Evolutionary conservation across 2,113 vertebrate species (phyloP), one percentile per base, ranked within the genome.

Genomic region (Misgurnus mizolepis): DNA sequence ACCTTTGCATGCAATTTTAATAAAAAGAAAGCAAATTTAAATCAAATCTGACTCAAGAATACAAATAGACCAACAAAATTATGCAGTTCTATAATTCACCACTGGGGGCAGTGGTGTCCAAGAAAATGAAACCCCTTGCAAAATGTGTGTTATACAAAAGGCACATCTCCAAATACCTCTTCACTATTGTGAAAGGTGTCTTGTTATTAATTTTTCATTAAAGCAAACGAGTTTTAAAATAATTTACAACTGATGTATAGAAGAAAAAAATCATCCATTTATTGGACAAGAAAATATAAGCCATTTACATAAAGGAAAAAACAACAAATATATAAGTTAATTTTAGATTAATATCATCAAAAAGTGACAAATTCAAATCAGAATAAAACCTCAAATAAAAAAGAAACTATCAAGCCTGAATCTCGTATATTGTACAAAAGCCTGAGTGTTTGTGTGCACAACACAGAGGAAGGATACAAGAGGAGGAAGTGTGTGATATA

Each of bases 51-150:
- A 3, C 69, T 40, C 18, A 5, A 72, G 6, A 60, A n/a, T 8
- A 22, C 43, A 7, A n/a, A 58, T 45, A 69, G 39, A 7, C 34
- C 71, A 76, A 68, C 60, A 80, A 53, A 83, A 79, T 34, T 60
- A 61, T 88, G 86, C 50, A 90, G 73, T 91, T 86, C 80, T 39
- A 22, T 0, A 1, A 82, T 49, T 61, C 6, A 47, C 89, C 85
- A 67, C 3, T 60, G 40, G 85, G 83, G 78, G 85, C 83, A 79
- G 80, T 84, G 78, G 11, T 83, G 85, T 15, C 83, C 68, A 86
- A 67, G 69, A 86, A 86, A 82, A 81, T 43, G 27, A 22, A 69
- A 39, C 61, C 62, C 41, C 61, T 47, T 41, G 11, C n/a, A 68
- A 10, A 12, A 5, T 5, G n/a, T 66, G n/a, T 0, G 15, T n/a